Conservation (phyloP, 2,888 invertebrate species). For the Trissolcus japonicus region DNA sequence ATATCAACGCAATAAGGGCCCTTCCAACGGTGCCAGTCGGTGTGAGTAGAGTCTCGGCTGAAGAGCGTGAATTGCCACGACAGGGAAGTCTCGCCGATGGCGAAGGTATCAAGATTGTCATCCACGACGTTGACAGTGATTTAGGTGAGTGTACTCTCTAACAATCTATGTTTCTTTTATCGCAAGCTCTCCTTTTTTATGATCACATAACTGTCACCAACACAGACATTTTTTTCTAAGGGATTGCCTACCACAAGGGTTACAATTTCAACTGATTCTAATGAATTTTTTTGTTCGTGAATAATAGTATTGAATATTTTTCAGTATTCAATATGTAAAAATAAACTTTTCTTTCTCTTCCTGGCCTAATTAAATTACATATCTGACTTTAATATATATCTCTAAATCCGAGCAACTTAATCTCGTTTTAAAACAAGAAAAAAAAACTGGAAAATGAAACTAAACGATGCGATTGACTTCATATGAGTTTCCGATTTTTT, state of each 20-base stretch:
- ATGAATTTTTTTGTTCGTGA: too few relatives aligned
- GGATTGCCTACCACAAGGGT: not conserved
- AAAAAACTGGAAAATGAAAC: too few relatives aligned
- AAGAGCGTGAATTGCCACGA: constrained; percentile 81
- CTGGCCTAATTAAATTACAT: too few relatives aligned
- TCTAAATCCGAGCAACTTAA: too few relatives aligned
- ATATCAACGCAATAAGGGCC: constrained; percentile 80
- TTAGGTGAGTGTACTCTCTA: constrained; percentile 68
- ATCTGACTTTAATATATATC: too few relatives aligned
- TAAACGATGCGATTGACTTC: too few relatives aligned
- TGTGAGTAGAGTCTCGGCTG: constrained; percentile 80
- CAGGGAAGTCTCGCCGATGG: constrained; percentile 93
- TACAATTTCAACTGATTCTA: not conserved
- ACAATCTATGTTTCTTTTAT: constrained; percentile 30
- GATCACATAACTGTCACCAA: not conserved
- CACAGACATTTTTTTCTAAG: constrained; percentile 2
- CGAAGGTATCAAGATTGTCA: constrained; percentile 94
- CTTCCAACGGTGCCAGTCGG: constrained; percentile 76
- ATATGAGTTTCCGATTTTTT: too few relatives aligned
- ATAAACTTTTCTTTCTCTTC: too few relatives aligned
- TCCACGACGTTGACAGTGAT: constrained; percentile 88
- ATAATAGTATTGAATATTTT: too few relatives aligned
- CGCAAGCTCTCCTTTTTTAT: not conserved
- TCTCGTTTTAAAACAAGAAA: too few relatives aligned
- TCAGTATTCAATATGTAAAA: too few relatives aligned